These are phyloP conservation scores for Globia sparganii DNA, from an alignment of 2,888 invertebrate species.

Conservation along the genomic window DNA sequence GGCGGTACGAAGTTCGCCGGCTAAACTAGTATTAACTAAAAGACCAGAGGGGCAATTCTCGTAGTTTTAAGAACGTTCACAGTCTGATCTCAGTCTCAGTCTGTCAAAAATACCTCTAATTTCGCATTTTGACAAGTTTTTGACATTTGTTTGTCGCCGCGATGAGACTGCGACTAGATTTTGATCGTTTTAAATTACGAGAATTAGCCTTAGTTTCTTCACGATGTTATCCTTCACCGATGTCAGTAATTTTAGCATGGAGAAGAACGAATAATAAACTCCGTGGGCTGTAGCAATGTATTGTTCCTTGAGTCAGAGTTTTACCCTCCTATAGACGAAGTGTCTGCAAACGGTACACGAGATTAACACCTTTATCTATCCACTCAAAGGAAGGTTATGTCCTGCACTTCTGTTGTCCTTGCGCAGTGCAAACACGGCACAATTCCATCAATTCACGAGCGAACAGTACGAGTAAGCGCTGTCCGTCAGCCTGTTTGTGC, in stretches of 20 bases:
- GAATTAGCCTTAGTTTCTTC: no score
- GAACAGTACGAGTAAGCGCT: constrained; percentile 55
- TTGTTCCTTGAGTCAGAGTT: no score
- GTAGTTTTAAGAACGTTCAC: no score
- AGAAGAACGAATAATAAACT: background rate
- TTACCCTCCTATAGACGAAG: background rate
- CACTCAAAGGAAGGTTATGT: constrained; percentile 4
- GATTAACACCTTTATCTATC: background rate
- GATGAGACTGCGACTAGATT: no score
- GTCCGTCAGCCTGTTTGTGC: constrained; percentile 51
- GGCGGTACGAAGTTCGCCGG: no score
- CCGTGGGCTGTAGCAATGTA: background rate
- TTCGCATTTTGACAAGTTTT: no score
- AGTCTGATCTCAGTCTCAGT: no score
- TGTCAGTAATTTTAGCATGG: background rate
- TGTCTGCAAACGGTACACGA: background rate
- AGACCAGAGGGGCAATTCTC: no score
- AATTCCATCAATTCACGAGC: constrained; percentile 61
- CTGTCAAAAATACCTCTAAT: no score
- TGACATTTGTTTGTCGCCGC: no score
- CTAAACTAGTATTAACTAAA: no score
- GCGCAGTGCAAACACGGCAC: constrained; percentile 20
- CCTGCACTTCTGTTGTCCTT: constrained; percentile 43
- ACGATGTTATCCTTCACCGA: background rate
- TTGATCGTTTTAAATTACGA: no score